Base-by-base conservation (phyloP, 2,888 invertebrate species). In the Agonopterix alstromeriana region DNA sequence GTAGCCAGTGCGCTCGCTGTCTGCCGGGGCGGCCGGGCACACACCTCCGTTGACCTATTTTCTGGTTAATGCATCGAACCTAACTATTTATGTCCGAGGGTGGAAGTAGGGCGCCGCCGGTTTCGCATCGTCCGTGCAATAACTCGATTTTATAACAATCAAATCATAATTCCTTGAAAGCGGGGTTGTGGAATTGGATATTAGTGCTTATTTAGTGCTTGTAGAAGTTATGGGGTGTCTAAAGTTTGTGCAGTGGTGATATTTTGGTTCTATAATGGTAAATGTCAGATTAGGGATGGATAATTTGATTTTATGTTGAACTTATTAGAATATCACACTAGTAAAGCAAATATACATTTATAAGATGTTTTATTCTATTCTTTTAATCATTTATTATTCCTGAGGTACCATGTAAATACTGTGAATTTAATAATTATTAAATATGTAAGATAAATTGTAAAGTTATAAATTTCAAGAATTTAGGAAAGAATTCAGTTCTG, bases 41-140 rank as follows among this genome's bases (percentile, higher is more conserved):
- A 82, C 86, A 86, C 87, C 87, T 86, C 84, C 77, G 77, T 73
- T 88, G 88, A 88, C 88, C 88, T 87, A 88, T 87, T 82, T 88
- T 84, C 88, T 83, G 82, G 77, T 74, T 87, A 84, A 74, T 88
- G 86, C 86, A 86, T 87, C 72, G 77, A 73, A 78, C 73, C 76
- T 82, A 79, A 77, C 78, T 86, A 86, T 85, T 83, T 83, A 81
- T 80, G 78, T 81, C 74, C 74, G 68, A 65, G 81, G 81, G 73
- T 79, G 76, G 70, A 74, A 78, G 63, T 82, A 73, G 85, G 81
- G 67, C 77, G 71, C 72, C 72, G 73, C 69, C 73, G 77, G 74
- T 73, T 65, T 70, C 77, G 77, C 74, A 75, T 68, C 65, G 57
- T 57, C 53, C 61, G 62, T 77, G 77, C 74, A 74, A 56, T 76